A percentile compares a stretch with the other conserved stretches of the same genome.
phyloP scores from a whole-genome alignment of 2,113 vertebrate genomes.

The Carassius gibelio region DNA sequence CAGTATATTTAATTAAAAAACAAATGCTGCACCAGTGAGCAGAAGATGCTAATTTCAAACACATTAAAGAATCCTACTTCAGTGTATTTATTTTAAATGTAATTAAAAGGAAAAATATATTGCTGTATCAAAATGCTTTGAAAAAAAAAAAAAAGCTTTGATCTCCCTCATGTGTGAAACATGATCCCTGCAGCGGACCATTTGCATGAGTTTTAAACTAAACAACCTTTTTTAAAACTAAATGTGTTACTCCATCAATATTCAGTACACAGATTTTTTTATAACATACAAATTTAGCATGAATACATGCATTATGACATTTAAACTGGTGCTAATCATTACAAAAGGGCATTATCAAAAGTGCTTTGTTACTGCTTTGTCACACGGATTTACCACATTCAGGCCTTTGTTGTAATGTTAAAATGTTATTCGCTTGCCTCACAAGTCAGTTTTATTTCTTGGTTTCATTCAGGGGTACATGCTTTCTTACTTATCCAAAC shows the following conservation, averaged over 20 bases:
- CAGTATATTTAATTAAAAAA: background rate
- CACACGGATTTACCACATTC: background rate
- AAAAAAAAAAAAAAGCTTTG: background rate
- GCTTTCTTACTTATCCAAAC: constrained; percentile 32
- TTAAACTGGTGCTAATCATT: background rate
- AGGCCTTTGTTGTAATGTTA: constrained; percentile 4
- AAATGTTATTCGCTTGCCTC: background rate
- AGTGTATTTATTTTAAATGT: background rate
- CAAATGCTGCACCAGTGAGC: background rate
- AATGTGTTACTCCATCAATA: background rate
- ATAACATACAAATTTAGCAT: background rate
- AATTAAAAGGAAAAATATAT: background rate
- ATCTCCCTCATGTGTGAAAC: background rate
- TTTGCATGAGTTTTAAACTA: background rate
- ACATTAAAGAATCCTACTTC: background rate
- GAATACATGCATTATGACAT: background rate
- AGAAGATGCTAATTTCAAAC: background rate
- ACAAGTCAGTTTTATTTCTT: background rate
- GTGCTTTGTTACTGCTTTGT: background rate
- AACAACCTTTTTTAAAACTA: background rate
- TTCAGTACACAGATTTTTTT: background rate
- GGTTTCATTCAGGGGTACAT: constrained; percentile 6
- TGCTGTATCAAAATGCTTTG: background rate
- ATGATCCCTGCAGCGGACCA: background rate
- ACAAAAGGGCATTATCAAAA: background rate